Conservation (phyloP, 2,113 vertebrate species). For the Myrmophylax atrothorax region DNA sequence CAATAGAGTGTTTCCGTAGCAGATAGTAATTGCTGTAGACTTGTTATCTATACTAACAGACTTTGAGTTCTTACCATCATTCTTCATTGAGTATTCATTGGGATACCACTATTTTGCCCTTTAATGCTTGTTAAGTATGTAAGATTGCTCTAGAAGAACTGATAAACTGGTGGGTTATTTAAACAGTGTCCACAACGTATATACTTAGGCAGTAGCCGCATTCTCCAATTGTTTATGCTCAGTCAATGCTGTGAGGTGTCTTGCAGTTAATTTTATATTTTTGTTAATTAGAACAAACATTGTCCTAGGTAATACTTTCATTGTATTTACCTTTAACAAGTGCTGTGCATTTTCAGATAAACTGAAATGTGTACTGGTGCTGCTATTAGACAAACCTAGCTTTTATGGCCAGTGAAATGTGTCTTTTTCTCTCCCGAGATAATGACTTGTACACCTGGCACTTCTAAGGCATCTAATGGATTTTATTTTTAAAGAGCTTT, state of each 20-base stretch:
- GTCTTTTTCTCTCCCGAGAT: conserved; percentile 4
- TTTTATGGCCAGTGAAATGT: conserved; percentile 27
- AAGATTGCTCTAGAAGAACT: not conserved
- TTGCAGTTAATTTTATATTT: not conserved
- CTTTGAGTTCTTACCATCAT: conserved; percentile 17
- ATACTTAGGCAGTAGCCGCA: accelerated
- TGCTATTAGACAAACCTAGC: not conserved
- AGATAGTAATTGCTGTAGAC: conserved; percentile 62
- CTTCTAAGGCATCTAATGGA: not conserved
- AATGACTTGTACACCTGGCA: conserved; percentile 18
- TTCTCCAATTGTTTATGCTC: not conserved
- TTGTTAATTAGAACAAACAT: not conserved
- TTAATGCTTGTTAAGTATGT: conserved; percentile 12
- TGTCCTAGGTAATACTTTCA: not conserved
- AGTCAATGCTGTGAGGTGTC: not conserved
- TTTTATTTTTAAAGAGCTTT: conserved; percentile 21
- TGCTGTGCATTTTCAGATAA: conserved; percentile 12
- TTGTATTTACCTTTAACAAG: conserved; percentile 10
- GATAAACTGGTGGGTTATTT: not conserved
- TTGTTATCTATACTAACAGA: conserved; percentile 24
- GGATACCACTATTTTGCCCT: not conserved
- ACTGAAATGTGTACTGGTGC: conserved; percentile 1
- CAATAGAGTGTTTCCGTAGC: conserved; percentile 52
- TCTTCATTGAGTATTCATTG: conserved; percentile 24
- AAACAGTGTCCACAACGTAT: not conserved